These are phyloP conservation scores for Phallusia fumigata DNA, from an alignment of 23 tunicate species.

Conservation along the genomic window DNA sequence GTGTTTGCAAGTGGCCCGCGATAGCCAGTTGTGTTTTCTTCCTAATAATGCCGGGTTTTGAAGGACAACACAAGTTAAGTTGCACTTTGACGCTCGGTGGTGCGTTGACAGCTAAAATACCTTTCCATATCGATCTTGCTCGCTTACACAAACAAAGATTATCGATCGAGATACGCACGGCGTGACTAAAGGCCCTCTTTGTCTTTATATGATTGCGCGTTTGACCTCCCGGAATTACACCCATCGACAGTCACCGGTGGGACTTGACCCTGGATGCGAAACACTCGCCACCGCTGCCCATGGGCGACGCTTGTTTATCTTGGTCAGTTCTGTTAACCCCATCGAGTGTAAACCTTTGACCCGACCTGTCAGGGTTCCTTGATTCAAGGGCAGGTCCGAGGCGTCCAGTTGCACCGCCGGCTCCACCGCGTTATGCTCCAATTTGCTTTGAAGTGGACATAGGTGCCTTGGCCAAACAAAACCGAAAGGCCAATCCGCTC, in stretches of 20 bases:
- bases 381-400: slow-evolving; percentile 2
- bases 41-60: neutral
- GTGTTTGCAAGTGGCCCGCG: neutral
- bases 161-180: slow-evolving; percentile 14
- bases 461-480: slow-evolving; percentile 5
- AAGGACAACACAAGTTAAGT: slow-evolving; percentile 7
- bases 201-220: neutral
- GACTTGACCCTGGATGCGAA: neutral
- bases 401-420: neutral
- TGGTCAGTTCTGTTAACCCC: slow-evolving; percentile 9
- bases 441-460: slow-evolving; percentile 9
- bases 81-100: neutral
- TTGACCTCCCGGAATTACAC: slow-evolving; percentile 9
- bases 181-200: neutral
- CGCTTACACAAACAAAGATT: slow-evolving; percentile 9
- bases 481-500: neutral
- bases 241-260: neutral
- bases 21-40: slow-evolving; percentile 3
- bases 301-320: slow-evolving; percentile 3
- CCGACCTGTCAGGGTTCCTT: neutral
- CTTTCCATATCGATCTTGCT: slow-evolving; percentile 8
- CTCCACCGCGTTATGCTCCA: neutral
- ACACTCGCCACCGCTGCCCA: neutral
- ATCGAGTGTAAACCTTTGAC: neutral
- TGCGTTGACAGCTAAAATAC: slow-evolving; percentile 13